Base-by-base conservation (phyloP, 2,888 invertebrate genomes). In the Mactromeris polynyma region DNA sequence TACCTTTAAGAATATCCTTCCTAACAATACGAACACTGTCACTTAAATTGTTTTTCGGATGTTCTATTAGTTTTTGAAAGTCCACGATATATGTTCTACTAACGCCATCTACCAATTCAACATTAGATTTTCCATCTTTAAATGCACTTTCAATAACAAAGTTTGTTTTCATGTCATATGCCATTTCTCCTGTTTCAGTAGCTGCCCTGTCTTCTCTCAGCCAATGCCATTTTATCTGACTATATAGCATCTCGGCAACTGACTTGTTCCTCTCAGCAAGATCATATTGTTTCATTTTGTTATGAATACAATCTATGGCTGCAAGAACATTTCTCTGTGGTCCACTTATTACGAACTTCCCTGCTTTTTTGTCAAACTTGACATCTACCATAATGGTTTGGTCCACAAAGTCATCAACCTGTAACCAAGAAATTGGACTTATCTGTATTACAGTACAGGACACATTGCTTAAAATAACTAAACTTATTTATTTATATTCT, bases 1-100 rank as follows among this genome's bases (percentile, higher is more conserved):
- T 87, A 91, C 92, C 92, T 91, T 90, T 89, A 0, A 91, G 40
- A 26, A 91, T 85, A 80, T 92, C 89, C 83, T 92, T 92, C 69
- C 92, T 88, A 31, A 92, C 87, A n/a, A 92, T 90, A 38, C 51
- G 80, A 6, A 92, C 92, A 33, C 69, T 86, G 38, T 92, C 90
- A 46, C 73, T 83, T 83, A 84, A 84, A 79, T 92, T 89, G 14
- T 40, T 51, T 81, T 89, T 90, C n/a, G 88, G 88, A 77, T 87
- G 88, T 77, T 92, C 92, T 33, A 81, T 83, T 9, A 92, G 88
- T 51, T 85, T 90, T 42, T 85, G 79, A 19, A 92, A 91, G 88
- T 92, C 92, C 73, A 92, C 86, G 31, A 91, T 79, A 85, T 92
- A 92, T 40, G 86, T 80, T 26, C 51, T 79, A 33, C 90, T 85